Percentiles rank a stretch among this genome's conserved stretches.
Evolutionary conservation across 2,888 invertebrate genomes (phyloP).

Genomic region (Phortica okadai): DNA sequence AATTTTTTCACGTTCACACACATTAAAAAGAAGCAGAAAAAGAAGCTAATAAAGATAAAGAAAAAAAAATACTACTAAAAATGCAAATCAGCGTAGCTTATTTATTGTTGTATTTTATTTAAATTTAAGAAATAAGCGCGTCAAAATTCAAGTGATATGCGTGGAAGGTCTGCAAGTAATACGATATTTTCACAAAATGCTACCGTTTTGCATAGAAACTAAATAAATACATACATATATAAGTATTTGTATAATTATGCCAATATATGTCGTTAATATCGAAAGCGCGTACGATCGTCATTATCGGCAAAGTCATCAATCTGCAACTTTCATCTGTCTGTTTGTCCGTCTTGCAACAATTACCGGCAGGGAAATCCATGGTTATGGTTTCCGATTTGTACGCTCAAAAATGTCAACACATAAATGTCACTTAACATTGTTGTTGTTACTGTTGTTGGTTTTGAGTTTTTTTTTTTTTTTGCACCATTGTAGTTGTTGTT

Average conservation of each 20-base stretch:
- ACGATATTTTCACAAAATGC: background rate
- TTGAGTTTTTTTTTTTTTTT: background rate
- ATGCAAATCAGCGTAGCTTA: conserved; percentile 1
- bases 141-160: conserved; percentile 2
- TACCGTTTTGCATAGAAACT: background rate
- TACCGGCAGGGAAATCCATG: background rate
- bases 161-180: background rate
- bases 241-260: background rate
- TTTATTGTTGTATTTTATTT: background rate
- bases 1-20: conserved; percentile 12
- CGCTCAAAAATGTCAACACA: conserved; percentile 24
- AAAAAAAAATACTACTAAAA: conserved; percentile 6
- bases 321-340: conserved; percentile 21
- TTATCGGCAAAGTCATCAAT: background rate
- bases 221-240: background rate
- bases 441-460: background rate
- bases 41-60: background rate
- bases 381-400: conserved; percentile 11
- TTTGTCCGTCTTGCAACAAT: background rate
- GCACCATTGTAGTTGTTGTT: background rate
- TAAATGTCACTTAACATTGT: conserved; percentile 6
- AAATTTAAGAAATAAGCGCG: background rate
- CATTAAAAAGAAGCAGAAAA: too few relatives aligned
- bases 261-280: background rate
- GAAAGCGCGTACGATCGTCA: background rate